Base-by-base conservation (phyloP, 53 echinoderm and acorn worm genomes). In the Apostichopus leukothele region DNA sequence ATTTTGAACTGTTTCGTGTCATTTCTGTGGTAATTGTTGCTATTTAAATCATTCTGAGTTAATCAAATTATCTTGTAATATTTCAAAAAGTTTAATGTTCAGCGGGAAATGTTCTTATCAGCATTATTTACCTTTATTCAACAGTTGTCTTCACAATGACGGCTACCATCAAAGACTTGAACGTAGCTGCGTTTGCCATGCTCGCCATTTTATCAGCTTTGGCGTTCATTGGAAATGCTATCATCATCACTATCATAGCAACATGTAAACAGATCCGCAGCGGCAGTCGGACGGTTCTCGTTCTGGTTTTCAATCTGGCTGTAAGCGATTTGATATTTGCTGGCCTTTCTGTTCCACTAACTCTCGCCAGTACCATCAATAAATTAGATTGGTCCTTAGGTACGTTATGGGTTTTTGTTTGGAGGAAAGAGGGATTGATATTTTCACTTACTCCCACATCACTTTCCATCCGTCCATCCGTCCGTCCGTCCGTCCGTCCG, bases 281-380 rank as follows among this genome's bases (percentile, higher is more conserved):
- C 68, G 50, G 63, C 23, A 85, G 50, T 60, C 27, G 67, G 7
- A 85, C 89, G n/a, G 88, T 91, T 13, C 13, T 80, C 5, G 61
- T 85, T 16, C 83, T 93, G 19, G 85, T 91, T 5, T 59, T 68
- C 5, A 93, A 93, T 78, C 39, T 93, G 71, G 93, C 91, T 8
- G 67, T 89, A 5, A 75, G 89, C 9, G 93, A 93, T 61, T 22
- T 89, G 8, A 51, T 93, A 20, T 93, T 86, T 81, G 83, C 76
- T 54, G 89, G 91, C 5, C 3, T 93, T 6, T 84, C 91, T 18
- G 27, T 93, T 50, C 93, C 93, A 5, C 76, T 93, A 54, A 93
- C 78, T 5, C 78, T 93, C 4, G 88, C 86, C 11, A 87, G 91
- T 39, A 68, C 91, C 50, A 86, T 75, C 20, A 89, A 71, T 12